A percentile compares a stretch with the other conserved stretches of the same genome.
Conservation (phyloP, 1,140 invertebrate genomes). For the Ctenoplectra terminalis region DNA sequence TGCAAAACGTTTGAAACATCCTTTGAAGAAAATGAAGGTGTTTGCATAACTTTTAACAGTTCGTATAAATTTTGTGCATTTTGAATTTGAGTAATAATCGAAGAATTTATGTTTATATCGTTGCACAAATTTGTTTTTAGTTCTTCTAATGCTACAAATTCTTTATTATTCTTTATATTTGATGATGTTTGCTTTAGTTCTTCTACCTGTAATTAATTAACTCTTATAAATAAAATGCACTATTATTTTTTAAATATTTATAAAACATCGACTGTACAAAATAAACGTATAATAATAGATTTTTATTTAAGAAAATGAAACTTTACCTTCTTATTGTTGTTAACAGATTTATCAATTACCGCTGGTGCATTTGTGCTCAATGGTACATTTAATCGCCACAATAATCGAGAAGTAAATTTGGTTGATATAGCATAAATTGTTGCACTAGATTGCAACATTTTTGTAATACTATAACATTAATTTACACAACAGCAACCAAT, state of each 20-base stretch:
- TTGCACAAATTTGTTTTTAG: not conserved
- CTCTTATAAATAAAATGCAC: not conserved
- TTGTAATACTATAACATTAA: conserved; percentile 58
- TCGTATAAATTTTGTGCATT: conserved; percentile 63
- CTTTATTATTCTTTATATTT: too few species aligned
- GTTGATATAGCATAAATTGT: conserved; percentile 47
- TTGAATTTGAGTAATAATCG: conserved; percentile 28
- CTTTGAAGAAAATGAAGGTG: conserved; percentile 16
- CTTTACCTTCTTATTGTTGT: conserved; percentile 44
- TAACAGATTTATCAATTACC: conserved; percentile 16
- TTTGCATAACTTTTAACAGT: conserved; percentile 55
- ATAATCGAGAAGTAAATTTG: conserved; percentile 49
- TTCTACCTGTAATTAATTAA: not conserved
- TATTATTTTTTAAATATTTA: not conserved
- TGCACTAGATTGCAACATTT: conserved; percentile 67
- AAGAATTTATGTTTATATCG: not conserved
- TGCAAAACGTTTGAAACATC: not conserved
- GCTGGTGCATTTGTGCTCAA: conserved; percentile 49
- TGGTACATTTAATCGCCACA: conserved; percentile 51
- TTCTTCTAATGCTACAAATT: not conserved
- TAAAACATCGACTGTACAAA: not conserved
- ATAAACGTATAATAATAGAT: not conserved
- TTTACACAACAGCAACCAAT: conserved; percentile 61
- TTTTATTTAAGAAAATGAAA: not conserved
- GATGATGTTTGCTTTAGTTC: not conserved